Evolutionary conservation across 2,113 vertebrate genomes (phyloP).

Genomic region (Phrynosoma platyrhinos): DNA sequence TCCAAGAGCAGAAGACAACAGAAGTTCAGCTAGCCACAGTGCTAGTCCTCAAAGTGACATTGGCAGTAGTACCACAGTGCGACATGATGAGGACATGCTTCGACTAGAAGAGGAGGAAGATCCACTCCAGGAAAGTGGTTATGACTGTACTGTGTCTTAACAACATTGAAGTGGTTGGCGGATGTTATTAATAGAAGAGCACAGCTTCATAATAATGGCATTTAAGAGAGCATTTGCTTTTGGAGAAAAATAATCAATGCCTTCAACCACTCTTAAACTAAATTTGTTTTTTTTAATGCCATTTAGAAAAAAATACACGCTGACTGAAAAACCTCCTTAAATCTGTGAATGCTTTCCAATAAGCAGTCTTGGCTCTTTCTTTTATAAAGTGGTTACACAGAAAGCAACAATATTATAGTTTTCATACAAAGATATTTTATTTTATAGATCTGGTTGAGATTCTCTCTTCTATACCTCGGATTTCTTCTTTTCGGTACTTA

Average conservation of each 20-base stretch:
- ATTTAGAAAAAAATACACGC: neutral
- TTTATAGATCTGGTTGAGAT: constrained; percentile 31
- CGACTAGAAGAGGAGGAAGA: constrained; percentile 82
- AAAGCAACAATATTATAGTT: constrained; percentile 53
- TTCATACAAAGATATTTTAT: constrained; percentile 54
- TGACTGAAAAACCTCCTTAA: constrained; percentile 51
- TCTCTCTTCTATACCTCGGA: constrained; percentile 53
- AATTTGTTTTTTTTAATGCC: constrained; percentile 34
- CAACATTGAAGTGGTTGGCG: neutral
- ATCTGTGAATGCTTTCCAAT: constrained; percentile 60
- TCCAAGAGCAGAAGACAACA: constrained; percentile 85
- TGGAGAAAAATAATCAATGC: constrained; percentile 66
- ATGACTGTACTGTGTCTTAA: constrained; percentile 94
- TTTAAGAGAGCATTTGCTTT: constrained; percentile 43
- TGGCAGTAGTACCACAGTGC: constrained; percentile 51
- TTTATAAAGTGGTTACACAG: constrained; percentile 51
- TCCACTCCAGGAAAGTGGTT: constrained; percentile 86
- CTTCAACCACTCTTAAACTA: constrained; percentile 45
- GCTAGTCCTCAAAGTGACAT: constrained; percentile 80
- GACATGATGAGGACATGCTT: constrained; percentile 80
- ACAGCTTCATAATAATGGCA: constrained; percentile 47
- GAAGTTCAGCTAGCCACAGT: constrained; percentile 76
- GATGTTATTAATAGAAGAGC: constrained; percentile 50
- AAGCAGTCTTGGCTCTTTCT: constrained; percentile 54
- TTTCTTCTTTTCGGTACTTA: constrained; percentile 35